Conservation (phyloP, 2,888 invertebrate species). For the Mechanitis mazaeus region DNA sequence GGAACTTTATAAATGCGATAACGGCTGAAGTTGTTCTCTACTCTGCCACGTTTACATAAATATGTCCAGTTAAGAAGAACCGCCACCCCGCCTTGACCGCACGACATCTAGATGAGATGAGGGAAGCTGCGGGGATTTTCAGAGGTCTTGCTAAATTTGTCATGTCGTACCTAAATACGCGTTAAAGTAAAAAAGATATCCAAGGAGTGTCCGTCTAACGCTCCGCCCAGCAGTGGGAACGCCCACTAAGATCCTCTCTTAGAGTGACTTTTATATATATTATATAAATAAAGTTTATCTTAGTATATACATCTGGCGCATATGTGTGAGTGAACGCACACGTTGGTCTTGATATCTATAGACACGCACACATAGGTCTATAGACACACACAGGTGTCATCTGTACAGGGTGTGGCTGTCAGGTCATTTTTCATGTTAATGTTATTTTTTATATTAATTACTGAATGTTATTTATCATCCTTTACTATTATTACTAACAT, state of each 20-base stretch:
- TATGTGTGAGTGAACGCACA: slow-evolving; percentile 4
- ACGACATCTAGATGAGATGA: slow-evolving; percentile 21
- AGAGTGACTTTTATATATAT: slow-evolving; percentile 55
- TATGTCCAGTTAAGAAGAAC: slow-evolving; percentile 47
- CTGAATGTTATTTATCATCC: too few species aligned
- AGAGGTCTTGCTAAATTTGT: slow-evolving; percentile 54
- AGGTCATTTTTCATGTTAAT: too few species aligned
- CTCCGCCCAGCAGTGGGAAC: slow-evolving; percentile 63
- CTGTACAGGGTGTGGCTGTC: too few species aligned
- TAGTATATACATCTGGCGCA: slow-evolving; percentile 14
- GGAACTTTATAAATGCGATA: slow-evolving; percentile 76
- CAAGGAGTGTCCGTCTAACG: slow-evolving; percentile 70
- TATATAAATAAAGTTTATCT: slow-evolving; percentile 45
- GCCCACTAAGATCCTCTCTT: slow-evolving; percentile 61
- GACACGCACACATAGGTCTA: background rate
- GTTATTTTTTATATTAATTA: too few species aligned
- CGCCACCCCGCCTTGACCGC: slow-evolving; percentile 29
- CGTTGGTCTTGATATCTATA: background rate
- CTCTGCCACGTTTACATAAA: slow-evolving; percentile 71
- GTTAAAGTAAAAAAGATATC: slow-evolving; percentile 70
- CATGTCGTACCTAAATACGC: slow-evolving; percentile 59
- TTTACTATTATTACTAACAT: too few species aligned
- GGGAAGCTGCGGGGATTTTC: slow-evolving; percentile 37
- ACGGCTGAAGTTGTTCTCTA: slow-evolving; percentile 74
- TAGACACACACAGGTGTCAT: background rate